Percentiles rank a stretch among this genome's conserved stretches.
Conservation (phyloP, 37 sponge, comb jelly and placozoan genomes). For the Haliclona indistincta region DNA sequence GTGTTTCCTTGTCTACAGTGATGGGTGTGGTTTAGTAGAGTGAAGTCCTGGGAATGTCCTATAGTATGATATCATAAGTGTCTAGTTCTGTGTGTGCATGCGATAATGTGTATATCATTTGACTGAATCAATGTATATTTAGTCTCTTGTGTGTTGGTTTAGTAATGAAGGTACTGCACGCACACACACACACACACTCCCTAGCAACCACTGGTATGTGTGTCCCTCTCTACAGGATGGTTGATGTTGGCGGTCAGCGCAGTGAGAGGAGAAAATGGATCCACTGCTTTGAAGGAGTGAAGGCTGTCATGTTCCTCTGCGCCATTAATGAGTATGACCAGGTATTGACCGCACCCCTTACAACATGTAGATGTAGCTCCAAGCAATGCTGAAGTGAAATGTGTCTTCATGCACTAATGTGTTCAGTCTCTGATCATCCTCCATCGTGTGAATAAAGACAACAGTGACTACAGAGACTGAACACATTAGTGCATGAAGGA, state of each 20-base stretch:
- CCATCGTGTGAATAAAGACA: no score
- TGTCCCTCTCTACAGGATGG: constrained; percentile 41
- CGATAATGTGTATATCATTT: no score
- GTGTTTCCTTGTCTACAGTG: no score
- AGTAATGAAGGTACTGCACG: background rate
- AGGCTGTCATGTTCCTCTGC: constrained; percentile 59
- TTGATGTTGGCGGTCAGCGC: constrained; percentile 75
- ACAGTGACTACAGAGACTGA: no score
- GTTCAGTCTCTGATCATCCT: no score
- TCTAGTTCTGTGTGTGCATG: background rate
- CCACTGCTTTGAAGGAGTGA: constrained; percentile 75
- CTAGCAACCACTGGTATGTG: background rate
- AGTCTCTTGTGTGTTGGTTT: no score
- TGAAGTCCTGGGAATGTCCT: no score
- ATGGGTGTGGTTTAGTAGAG: no score
- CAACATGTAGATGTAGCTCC: background rate
- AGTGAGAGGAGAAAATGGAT: constrained; percentile 79
- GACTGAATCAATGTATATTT: no score
- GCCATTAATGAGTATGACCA: constrained; percentile 74
- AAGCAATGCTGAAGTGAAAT: background rate
- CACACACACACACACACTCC: constrained; percentile 5
- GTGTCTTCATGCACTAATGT: no score
- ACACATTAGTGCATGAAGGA: no score
- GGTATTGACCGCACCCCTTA: constrained; percentile 12
- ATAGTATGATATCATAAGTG: no score